Conservation (phyloP, 2,888 invertebrate species). For the Andrena marginata region DNA sequence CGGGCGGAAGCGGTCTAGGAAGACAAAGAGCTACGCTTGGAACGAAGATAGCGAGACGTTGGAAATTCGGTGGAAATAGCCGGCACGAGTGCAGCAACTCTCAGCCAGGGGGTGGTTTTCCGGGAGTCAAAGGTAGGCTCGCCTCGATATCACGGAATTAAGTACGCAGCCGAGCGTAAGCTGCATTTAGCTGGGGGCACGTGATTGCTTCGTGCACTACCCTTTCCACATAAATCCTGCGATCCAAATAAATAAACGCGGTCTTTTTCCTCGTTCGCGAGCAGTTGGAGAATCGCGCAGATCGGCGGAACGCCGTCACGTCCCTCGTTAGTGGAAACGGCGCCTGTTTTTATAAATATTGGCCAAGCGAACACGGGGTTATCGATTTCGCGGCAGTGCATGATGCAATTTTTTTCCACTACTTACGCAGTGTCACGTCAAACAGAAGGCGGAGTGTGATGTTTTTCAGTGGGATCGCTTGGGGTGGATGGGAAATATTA, state of each 20-base stretch:
- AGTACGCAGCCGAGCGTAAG: conserved; percentile 16
- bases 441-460: background rate
- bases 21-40: conserved; percentile 21
- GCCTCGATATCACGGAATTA: conserved; percentile 25
- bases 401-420: conserved; percentile 27
- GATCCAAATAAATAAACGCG: background rate
- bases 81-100: background rate
- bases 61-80: conserved; percentile 14
- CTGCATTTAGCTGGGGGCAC: conserved; percentile 11
- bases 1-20: conserved; percentile 32
- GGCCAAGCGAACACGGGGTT: background rate
- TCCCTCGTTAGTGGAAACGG: background rate
- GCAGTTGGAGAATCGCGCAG: background rate
- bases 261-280: no score
- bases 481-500: background rate
- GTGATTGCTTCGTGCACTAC: conserved; percentile 18
- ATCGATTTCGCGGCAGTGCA: conserved; percentile 21
- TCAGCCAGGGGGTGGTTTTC: background rate
- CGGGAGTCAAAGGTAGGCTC: background rate
- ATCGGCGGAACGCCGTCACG: background rate
- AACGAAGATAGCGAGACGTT: conserved; percentile 8
- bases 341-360: conserved; percentile 30
- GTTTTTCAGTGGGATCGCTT: background rate
- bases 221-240: background rate
- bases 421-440: background rate